A percentile compares a stretch with the other conserved stretches of the same genome.
These are phyloP conservation scores for Clivina fossor DNA, from an alignment of 2,888 invertebrate genomes.

Conservation along the genomic window DNA sequence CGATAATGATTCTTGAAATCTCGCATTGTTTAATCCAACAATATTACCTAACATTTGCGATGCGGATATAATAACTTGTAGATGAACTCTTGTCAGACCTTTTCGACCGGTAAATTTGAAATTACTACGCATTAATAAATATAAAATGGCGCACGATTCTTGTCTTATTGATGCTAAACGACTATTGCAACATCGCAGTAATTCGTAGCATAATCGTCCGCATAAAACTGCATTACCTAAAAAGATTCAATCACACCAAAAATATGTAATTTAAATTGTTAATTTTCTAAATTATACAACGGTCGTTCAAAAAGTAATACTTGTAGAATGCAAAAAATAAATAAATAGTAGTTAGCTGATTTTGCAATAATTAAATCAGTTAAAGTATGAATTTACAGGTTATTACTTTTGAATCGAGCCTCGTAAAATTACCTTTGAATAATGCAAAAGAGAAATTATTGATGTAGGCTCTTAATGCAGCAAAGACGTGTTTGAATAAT, in stretches of 20 bases:
- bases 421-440: constrained; percentile 45
- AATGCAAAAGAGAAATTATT: constrained; percentile 72
- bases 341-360: too few relatives aligned
- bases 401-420: constrained; percentile 76
- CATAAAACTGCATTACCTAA: constrained; percentile 78
- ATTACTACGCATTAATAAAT: constrained; percentile 90
- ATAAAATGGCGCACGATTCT: constrained; percentile 89
- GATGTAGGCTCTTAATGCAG: constrained; percentile 86
- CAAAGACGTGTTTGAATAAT: constrained; percentile 88
- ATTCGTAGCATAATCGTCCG: constrained; percentile 77
- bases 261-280: too few relatives aligned
- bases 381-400: constrained; percentile 4
- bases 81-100: constrained; percentile 83
- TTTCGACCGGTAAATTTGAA: constrained; percentile 85
- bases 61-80: constrained; percentile 94
- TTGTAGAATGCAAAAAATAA: too few relatives aligned
- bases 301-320: too few relatives aligned
- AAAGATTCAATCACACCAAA: too few relatives aligned
- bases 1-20: constrained; percentile 91
- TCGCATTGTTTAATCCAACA: constrained; percentile 87
- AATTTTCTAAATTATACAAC: too few relatives aligned
- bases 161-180: constrained; percentile 81
- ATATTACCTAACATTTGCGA: constrained; percentile 91
- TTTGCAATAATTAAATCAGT: too few relatives aligned
- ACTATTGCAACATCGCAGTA: constrained; percentile 83